phyloP scores from a whole-genome alignment of 2,797 vertebrate species.

The Prunella strophiata region DNA sequence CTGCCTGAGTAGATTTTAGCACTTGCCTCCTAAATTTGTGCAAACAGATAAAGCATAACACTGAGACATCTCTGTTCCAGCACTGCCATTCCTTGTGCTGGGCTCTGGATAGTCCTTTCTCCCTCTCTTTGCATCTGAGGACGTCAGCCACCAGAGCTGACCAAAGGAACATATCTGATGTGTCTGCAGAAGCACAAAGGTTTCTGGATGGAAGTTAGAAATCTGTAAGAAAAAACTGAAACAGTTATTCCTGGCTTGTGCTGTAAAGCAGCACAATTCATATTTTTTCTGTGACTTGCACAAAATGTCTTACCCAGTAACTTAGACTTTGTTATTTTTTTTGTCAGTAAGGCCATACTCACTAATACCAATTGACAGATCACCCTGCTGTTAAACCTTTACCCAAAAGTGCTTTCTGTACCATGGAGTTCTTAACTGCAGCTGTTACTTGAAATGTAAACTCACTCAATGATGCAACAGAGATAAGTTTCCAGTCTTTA shows the following conservation, averaged over 20 bases:
- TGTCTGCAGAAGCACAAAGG: neutral
- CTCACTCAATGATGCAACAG: neutral
- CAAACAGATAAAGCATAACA: neutral
- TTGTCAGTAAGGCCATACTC: neutral
- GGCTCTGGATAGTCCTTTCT: neutral
- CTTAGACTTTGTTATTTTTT: neutral
- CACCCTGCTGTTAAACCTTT: neutral
- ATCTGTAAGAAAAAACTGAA: neutral
- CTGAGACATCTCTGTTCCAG: neutral
- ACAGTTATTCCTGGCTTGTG: neutral
- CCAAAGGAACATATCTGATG: accelerated
- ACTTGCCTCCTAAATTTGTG: neutral
- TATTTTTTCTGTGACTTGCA: neutral
- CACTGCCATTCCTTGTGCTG: neutral
- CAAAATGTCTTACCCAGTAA: neutral
- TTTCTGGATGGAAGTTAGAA: neutral
- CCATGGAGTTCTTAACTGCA: neutral
- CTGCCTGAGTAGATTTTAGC: neutral
- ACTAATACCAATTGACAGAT: neutral
- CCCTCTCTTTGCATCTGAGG: neutral
- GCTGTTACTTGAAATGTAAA: neutral
- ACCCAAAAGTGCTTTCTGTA: neutral
- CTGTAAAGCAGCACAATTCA: neutral
- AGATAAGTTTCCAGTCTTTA: neutral
- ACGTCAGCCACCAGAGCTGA: neutral